phyloP scores from a whole-genome alignment of 2,888 invertebrate species.

The Apocheima hispidaria region DNA sequence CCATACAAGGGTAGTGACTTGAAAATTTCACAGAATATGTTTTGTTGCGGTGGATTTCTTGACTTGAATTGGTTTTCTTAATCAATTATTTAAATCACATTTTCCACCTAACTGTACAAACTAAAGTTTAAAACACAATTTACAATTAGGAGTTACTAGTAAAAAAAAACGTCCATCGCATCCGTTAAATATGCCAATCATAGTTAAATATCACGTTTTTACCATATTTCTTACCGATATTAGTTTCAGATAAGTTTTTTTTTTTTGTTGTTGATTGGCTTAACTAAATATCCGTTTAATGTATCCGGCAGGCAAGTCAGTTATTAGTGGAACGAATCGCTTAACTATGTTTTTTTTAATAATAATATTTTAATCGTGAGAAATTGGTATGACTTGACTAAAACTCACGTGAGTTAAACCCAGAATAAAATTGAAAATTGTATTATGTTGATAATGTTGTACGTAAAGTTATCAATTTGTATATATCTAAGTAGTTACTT shows the following conservation, averaged over 20 bases:
- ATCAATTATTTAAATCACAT: neutral
- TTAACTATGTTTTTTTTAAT: neutral
- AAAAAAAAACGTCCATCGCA: constrained; percentile 12
- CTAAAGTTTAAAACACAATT: neutral
- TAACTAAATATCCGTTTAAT: constrained; percentile 12
- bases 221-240: constrained; percentile 26
- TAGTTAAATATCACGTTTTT: constrained; percentile 28
- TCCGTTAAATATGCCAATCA: constrained; percentile 31
- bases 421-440: too few relatives aligned
- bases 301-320: constrained; percentile 22
- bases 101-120: constrained; percentile 9
- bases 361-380: neutral
- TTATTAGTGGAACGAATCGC: constrained; percentile 1
- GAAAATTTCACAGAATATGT: too few relatives aligned
- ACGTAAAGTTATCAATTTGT: too few relatives aligned
- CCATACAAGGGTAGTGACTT: too few relatives aligned
- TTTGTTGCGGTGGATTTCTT: too few relatives aligned
- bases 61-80: too few relatives aligned
- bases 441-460: too few relatives aligned
- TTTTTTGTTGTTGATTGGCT: constrained; percentile 14
- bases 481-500: too few relatives aligned
- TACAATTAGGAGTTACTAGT: neutral
- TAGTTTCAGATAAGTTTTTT: constrained; percentile 10
- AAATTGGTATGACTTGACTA: neutral
- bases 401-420: too few relatives aligned